Evolutionary conservation across 2,113 vertebrate species (phyloP), one percentile per base, ranked within the genome.

Genomic region (Corynorhinus townsendii): DNA sequence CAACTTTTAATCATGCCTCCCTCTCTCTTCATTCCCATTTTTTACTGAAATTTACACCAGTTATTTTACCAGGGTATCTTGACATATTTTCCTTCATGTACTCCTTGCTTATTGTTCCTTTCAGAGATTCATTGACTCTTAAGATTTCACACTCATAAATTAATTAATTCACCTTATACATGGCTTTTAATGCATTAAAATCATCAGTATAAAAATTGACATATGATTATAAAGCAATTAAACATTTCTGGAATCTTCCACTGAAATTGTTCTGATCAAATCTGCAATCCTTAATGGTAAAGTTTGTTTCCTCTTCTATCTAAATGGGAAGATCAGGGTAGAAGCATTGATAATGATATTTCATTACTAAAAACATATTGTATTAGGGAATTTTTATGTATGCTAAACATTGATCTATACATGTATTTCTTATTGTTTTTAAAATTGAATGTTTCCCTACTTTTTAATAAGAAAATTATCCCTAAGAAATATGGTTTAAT

Each of bases 391-490:
- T 80, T 47, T 71, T 33, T 17, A n/a, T 49, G 38, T 83, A 76
- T 49, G 35, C 38, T 66, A 40, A 6, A 14, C 47, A 73, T 77
- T 35, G 91, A 19, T 73, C 49, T 45, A n/a, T 47, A 88, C 2
- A 22, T 45, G 33, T 54, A 24, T 85, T 69, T 89, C 33, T 85
- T 88, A 62, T 73, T 72, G n/a, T n/a, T 82, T 82, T 73, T 72
- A 73, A 82, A 88, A 20, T 43, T 81, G 22, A 26, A n/a, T 20
- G 28, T 64, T 73, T 68, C 40, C 76, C 11, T 89, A 72, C 7
- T 26, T 87, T 82, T 81, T 81, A 84, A 64, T 75, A 80, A 81
- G 28, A 90, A 66, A 88, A 93, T 95, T 86, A 56, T 80, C 4
- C 79, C 49, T 66, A 81, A 56, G 11, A 80, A 88, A 66, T 72